Conservation (phyloP, 2,888 invertebrate genomes). For the Cantharis flavilabris region DNA sequence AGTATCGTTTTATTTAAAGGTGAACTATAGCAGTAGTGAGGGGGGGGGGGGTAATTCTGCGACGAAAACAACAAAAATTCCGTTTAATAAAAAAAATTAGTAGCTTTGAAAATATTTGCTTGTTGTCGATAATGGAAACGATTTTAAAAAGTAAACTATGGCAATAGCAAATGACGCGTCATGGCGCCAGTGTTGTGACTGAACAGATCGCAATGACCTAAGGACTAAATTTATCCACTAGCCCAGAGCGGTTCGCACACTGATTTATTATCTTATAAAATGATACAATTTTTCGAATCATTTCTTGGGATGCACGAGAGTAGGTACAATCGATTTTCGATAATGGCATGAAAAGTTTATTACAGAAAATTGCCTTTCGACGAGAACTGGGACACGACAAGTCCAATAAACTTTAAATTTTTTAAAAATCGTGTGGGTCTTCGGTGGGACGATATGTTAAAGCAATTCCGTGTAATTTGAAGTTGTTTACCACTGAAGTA, state of each 20-base stretch:
- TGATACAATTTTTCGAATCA: slow-evolving; percentile 30
- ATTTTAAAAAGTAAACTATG: slow-evolving; percentile 3
- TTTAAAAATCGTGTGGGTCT: background rate
- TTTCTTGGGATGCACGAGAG: background rate
- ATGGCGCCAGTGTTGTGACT: slow-evolving; percentile 50
- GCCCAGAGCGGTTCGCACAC: slow-evolving; percentile 25
- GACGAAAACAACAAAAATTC: background rate
- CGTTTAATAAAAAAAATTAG: background rate
- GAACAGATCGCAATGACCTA: slow-evolving; percentile 48
- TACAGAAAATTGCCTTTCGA: background rate
- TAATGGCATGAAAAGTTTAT: background rate
- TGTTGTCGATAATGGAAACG: background rate
- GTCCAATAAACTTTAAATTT: background rate
- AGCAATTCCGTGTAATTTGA: background rate
- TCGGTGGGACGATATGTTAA: background rate
- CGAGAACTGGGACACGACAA: background rate
- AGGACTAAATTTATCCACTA: slow-evolving; percentile 46
- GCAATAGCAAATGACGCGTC: slow-evolving; percentile 32
- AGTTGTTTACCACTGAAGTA: background rate
- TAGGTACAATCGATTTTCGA: background rate
- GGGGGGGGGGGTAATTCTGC: too few relatives aligned
- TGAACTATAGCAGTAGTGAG: too few relatives aligned
- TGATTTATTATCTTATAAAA: slow-evolving; percentile 36
- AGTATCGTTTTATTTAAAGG: background rate
- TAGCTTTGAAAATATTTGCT: background rate